These are phyloP conservation scores for Nematopogon swammerdamellus DNA, from an alignment of 2,888 invertebrate genomes.

Conservation along the genomic window DNA sequence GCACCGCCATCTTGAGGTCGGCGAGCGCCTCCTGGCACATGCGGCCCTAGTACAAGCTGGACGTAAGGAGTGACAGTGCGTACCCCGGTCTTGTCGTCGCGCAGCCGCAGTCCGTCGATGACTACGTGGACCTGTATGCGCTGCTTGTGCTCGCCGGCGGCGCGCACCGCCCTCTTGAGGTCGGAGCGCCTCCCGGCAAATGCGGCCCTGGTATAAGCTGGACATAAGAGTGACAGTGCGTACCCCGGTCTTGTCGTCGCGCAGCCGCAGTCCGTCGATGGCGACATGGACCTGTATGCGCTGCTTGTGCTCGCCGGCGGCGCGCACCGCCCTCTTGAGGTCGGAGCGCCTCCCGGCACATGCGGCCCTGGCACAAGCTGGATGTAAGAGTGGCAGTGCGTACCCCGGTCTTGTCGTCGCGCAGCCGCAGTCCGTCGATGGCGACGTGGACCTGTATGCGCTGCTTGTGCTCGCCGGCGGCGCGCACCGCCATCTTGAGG, in stretches of 20 bases:
- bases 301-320: slow-evolving; percentile 97
- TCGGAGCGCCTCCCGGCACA: slow-evolving; percentile 98
- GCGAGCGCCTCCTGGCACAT: slow-evolving; percentile 97
- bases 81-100: slow-evolving; percentile 94
- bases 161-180: slow-evolving; percentile 92
- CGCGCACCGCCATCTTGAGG: slow-evolving; percentile 92
- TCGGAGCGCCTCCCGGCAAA: slow-evolving; percentile 98
- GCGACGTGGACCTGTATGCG: slow-evolving; percentile 94
- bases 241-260: slow-evolving; percentile 95
- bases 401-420: slow-evolving; percentile 94
- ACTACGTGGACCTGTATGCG: slow-evolving; percentile 94
- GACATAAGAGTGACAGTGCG: too few relatives aligned
- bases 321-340: slow-evolving; percentile 92
- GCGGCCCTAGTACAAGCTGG: too few relatives aligned
- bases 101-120: slow-evolving; percentile 88
- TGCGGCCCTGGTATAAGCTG: too few relatives aligned
- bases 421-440: slow-evolving; percentile 88
- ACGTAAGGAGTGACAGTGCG: too few relatives aligned
- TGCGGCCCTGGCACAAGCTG: slow-evolving; percentile 78
- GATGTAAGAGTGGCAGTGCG: slow-evolving; percentile 47
- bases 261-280: slow-evolving; percentile 88
- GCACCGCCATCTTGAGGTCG: slow-evolving; percentile 92
- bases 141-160: slow-evolving; percentile 97
- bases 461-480: slow-evolving; percentile 97
- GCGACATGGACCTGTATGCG: slow-evolving; percentile 94